phyloP scores from a whole-genome alignment of 2,888 invertebrate species.

The Hypsopygia costalis region DNA sequence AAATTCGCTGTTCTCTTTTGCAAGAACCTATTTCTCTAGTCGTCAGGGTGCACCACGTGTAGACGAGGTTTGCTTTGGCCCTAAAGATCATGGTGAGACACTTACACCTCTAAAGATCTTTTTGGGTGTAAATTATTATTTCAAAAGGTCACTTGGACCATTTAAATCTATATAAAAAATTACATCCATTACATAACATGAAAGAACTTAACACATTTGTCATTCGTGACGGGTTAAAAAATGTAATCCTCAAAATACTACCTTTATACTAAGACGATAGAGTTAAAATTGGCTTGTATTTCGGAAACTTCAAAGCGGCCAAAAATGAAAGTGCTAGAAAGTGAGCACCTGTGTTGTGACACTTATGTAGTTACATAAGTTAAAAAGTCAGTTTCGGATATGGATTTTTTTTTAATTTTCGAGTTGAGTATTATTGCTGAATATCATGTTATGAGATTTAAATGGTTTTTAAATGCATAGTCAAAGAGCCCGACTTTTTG shows the following conservation, averaged over 20 bases:
- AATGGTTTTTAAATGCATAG: no score
- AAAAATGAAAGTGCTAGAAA: slow-evolving; percentile 8
- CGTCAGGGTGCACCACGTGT: no score
- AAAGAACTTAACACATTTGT: neutral
- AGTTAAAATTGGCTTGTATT: neutral
- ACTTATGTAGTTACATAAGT: slow-evolving; percentile 5
- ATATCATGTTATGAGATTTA: no score
- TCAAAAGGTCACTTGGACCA: neutral
- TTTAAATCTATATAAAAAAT: neutral
- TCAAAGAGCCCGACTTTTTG: no score
- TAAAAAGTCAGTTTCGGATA: neutral
- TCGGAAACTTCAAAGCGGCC: slow-evolving; percentile 3
- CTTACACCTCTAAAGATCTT: no score
- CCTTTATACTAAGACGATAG: neutral
- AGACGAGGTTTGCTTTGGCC: no score
- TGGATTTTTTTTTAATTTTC: no score
- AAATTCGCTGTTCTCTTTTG: no score
- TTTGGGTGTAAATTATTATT: no score
- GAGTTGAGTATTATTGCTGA: no score
- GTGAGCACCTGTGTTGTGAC: neutral
- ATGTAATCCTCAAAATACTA: neutral
- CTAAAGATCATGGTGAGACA: no score
- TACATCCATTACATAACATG: neutral
- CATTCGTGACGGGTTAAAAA: neutral
- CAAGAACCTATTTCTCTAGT: no score